Evolutionary conservation across 2,888 invertebrate species (phyloP), one percentile per base, ranked within the genome.

Genomic region (Phoronis australis): DNA sequence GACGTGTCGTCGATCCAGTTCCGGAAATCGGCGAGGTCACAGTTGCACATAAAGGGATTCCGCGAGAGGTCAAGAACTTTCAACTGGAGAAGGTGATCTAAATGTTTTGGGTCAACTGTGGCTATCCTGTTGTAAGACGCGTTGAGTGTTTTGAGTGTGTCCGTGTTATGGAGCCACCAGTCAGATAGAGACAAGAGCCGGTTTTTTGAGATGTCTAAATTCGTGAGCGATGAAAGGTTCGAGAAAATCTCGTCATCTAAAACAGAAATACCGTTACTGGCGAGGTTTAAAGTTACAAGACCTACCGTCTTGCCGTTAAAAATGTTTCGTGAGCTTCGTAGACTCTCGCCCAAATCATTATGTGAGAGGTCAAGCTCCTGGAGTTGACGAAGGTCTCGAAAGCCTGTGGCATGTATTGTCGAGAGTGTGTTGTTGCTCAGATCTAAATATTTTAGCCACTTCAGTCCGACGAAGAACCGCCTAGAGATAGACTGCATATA

Each of bases 11-110:
- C 37, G 9, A 64, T 20, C 72, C 72, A 72, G 42, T 61, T 52
- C 23, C 61, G 55, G 41, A 73, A 57, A 4, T 57, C 61, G 4
- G 69, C 39, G 41, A 66, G 51, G 21, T 62, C 60, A 56, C 73
- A 73, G 20, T 59, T 58, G 50, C 73, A 72, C 27, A 57, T 40
- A 47, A 68, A 68, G 4, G 65, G 66, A 49, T 71, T 72, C 31
- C 53, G 45, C 4, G 67, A 61, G 38, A 71, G 56, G 41, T 67
- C 66, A 3, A 73, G 50, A 24, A 45, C 40, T 40, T 63, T 46
- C 15, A 73, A 47, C 4, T 60, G 50, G 18, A 40, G 37, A 6
- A 69, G 40, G n/a, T 53, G 49, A 15, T 58, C 44, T 42, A 70
- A 65, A 2, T 62, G 42, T 4, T 45, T 42, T 1, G 61, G 60